Evolutionary conservation across 2,113 vertebrate species (phyloP), one percentile per base, ranked within the genome.

Genomic region (Psammodynastes pulverulentus): DNA sequence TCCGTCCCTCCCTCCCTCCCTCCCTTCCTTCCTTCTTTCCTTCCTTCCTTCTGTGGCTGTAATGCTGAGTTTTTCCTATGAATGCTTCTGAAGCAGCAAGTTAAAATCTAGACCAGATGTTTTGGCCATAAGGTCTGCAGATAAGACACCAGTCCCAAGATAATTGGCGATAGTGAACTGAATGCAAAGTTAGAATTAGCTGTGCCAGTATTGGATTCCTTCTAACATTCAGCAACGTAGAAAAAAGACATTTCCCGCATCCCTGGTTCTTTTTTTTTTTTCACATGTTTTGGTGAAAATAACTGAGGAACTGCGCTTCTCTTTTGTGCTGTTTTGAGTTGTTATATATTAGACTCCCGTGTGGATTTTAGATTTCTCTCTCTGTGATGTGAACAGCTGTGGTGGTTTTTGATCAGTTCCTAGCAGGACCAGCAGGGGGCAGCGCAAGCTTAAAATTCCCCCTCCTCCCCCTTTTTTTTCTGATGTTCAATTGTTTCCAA

Each of bases 351-450:
- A 79, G 15, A 7, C 34, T 79, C 17, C 67, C 6, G 0, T 3
- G 34, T 79, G 15, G 7, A 79, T 79, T 79, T 79, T 79, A 39
- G 67, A 79, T 79, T 79, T 79, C 6, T 79, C 54, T 54, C 62
- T 54, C 67, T 39, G 3, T 72, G 4, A 34, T 34, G n/a, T 72
- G n/a, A 19, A 72, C 67, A 39, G 67, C 15, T 72, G 15, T 17
- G 67, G 39, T 72, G 67, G 15, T 79, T 39, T 79, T 39, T 19
- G 5, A 19, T 79, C 67, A 79, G n/a, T 79, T 23, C 10, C 0
- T 2, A n/a, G 0, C 0, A 29, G 0, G 2, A 29, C 58, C 94
- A 52, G 91, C 91, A 94, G 95, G 90, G 93, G 95, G 91, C 34
- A 87, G 46, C 43, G 84, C 0, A 10, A 51, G 53, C 21, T 67